phyloP scores from a whole-genome alignment of 2,113 vertebrate species.

The Alethe castanea region DNA sequence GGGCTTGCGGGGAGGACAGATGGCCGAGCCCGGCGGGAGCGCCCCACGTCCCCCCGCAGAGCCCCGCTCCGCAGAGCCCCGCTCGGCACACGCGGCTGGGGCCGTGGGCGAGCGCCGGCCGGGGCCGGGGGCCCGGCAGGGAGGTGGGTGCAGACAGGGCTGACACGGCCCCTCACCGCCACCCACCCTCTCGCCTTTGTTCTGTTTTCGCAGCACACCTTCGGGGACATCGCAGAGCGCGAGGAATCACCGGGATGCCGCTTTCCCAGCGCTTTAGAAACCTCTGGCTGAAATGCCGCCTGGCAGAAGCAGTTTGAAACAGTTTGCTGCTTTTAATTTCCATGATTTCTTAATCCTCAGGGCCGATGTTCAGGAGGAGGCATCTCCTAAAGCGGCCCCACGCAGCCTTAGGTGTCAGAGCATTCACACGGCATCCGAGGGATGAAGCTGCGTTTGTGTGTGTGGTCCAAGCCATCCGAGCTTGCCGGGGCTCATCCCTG shows the following conservation, averaged over 20 bases:
- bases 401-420: fast-evolving
- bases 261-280: background rate
- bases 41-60: background rate
- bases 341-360: background rate
- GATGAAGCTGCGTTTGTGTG: background rate
- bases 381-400: background rate
- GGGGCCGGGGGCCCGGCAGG: background rate
- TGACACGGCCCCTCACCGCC: background rate
- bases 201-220: background rate
- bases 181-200: background rate
- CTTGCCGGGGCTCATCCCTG: background rate
- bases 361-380: background rate
- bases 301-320: background rate
- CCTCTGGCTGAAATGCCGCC: background rate
- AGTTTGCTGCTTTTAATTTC: background rate
- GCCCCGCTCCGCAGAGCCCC: background rate
- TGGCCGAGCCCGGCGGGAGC: background rate
- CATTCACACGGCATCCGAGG: background rate
- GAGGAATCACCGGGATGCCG: background rate
- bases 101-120: background rate
- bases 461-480: background rate
- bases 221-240: background rate
- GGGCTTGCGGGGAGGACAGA: background rate
- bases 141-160: background rate
- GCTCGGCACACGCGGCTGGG: background rate